Evolutionary conservation across 2,113 vertebrate species (phyloP).

Genomic region (Anser cygnoides): DNA sequence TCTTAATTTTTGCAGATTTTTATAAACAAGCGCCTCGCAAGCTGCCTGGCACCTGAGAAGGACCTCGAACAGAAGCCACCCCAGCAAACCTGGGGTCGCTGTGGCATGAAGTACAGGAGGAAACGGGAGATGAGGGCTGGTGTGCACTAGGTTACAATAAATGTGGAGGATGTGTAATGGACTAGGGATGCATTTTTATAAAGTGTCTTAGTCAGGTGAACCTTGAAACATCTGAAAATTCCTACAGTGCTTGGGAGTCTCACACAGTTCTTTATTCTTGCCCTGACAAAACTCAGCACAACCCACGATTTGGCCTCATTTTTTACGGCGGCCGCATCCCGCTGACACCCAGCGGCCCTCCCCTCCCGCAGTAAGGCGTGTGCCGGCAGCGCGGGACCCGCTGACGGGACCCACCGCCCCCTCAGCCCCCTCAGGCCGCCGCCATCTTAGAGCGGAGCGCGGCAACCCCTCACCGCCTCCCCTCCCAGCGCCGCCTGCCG

Average conservation of each 20-base stretch:
- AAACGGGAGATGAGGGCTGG: too few species aligned
- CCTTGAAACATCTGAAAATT: neutral
- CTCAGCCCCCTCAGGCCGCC: accelerated
- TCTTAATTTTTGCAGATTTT: neutral
- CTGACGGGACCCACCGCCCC: neutral
- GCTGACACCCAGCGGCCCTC: too few species aligned
- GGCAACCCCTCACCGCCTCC: too few species aligned
- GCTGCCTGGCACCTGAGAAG: accelerated
- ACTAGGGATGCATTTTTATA: neutral
- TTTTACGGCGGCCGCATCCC: too few species aligned
- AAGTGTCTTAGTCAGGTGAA: neutral
- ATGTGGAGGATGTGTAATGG: too few species aligned
- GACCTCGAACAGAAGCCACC: accelerated
- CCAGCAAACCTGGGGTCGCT: accelerated
- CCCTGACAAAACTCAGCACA: neutral
- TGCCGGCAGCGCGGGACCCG: too few species aligned
- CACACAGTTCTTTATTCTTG: neutral
- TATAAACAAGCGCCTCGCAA: accelerated
- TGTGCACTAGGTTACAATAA: neutral
- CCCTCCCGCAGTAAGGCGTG: too few species aligned
- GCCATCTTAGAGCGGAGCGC: neutral
- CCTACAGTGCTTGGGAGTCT: too few species aligned
- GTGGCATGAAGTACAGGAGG: accelerated
- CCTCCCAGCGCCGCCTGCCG: accelerated
- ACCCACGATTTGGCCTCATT: neutral